phyloP scores from a whole-genome alignment of 2,113 vertebrate species.

The Peromyscus californicus region DNA sequence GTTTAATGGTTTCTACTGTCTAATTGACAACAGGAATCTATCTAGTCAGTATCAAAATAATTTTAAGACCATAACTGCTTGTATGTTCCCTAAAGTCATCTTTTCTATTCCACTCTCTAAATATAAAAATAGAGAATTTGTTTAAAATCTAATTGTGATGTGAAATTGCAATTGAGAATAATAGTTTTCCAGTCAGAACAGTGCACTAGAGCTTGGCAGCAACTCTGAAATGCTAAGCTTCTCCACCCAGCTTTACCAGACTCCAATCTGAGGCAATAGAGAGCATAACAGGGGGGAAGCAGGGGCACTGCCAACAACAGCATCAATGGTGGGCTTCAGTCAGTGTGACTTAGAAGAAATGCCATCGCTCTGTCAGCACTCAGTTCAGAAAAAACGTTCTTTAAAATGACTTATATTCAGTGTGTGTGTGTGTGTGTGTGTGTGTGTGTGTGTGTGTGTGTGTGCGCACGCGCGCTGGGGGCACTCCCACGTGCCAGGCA shows the following conservation, averaged over 20 bases:
- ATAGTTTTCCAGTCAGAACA: background rate
- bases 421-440: background rate
- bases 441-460: background rate
- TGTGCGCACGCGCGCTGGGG: too few species aligned
- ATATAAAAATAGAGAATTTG: slow-evolving; percentile 12
- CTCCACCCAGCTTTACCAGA: slow-evolving; percentile 8
- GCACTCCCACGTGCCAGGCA: background rate
- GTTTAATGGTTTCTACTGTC: background rate
- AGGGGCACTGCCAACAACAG: background rate
- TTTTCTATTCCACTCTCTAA: background rate
- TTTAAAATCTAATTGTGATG: slow-evolving; percentile 45
- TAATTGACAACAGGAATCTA: slow-evolving; percentile 21
- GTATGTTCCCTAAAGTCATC: slow-evolving; percentile 14
- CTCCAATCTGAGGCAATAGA: background rate
- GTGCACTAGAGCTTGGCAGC: background rate
- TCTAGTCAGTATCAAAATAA: background rate
- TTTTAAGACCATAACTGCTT: slow-evolving; percentile 19
- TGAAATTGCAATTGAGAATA: slow-evolving; percentile 13
- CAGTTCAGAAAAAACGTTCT: background rate
- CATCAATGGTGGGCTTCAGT: background rate
- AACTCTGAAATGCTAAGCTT: background rate
- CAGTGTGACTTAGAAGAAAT: background rate
- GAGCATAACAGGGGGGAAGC: background rate
- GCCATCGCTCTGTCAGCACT: background rate
- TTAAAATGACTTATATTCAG: background rate